Evolutionary conservation across 2,888 invertebrate species (phyloP).

Genomic region (Caenorhabditis japonica): DNA sequence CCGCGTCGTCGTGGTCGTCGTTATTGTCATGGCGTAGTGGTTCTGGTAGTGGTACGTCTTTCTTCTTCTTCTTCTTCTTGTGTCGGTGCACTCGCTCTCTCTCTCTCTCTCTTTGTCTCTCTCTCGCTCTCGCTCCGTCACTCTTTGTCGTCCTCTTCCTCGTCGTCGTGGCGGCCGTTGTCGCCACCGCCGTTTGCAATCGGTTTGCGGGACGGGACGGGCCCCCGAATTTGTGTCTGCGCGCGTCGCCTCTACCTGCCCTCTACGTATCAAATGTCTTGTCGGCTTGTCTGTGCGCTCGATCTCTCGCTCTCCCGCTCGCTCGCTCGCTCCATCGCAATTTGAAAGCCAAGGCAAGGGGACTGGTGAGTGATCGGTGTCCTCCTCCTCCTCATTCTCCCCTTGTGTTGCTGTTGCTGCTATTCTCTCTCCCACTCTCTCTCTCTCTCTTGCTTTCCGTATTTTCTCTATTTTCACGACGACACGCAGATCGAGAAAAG

Average conservation of each 20-base stretch:
- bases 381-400: constrained; percentile 14
- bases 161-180: no score
- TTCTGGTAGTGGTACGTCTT: constrained; percentile 19
- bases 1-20: constrained; percentile 14
- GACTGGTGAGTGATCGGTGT: constrained; percentile 46
- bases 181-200: no score
- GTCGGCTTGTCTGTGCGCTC: constrained; percentile 26
- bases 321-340: constrained; percentile 10
- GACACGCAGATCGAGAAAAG: constrained; percentile 10
- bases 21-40: constrained; percentile 15
- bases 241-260: background rate
- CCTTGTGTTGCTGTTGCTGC: constrained; percentile 20
- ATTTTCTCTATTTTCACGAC: constrained; percentile 1
- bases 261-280: constrained; percentile 6
- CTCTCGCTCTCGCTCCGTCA: no score
- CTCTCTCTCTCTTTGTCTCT: no score
- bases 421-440: constrained; percentile 13
- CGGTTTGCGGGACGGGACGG: no score
- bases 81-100: no score
- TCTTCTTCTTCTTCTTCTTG: constrained; percentile 1
- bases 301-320: constrained; percentile 12
- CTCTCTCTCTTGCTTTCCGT: constrained; percentile 2
- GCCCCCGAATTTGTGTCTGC: no score
- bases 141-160: no score
- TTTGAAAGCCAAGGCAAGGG: constrained; percentile 1